These are phyloP conservation scores for Drosophila pandora DNA, from an alignment of 1,140 invertebrate species.

Conservation along the genomic window DNA sequence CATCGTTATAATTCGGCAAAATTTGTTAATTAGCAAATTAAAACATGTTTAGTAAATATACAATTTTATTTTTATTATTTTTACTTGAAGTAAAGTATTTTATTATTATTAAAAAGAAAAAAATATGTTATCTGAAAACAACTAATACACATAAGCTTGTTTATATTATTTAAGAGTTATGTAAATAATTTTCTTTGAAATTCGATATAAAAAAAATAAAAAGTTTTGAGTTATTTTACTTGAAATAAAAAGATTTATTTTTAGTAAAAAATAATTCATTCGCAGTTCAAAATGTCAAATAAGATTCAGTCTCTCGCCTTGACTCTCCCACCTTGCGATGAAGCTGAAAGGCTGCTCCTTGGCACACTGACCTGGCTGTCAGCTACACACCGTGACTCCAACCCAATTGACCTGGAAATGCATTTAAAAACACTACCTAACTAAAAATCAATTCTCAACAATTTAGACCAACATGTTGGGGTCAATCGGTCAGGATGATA, in stretches of 20 bases:
- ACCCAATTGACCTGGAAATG: conserved; percentile 11
- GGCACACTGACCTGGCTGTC: conserved; percentile 44
- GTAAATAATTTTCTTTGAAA: too few relatives aligned
- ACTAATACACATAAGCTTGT: too few relatives aligned
- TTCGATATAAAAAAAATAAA: background rate
- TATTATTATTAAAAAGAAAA: too few relatives aligned
- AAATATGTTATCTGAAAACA: too few relatives aligned
- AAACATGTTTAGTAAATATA: too few relatives aligned
- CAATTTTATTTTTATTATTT: too few relatives aligned
- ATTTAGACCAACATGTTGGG: conserved; percentile 31
- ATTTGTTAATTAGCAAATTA: too few relatives aligned
- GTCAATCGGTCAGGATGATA: conserved; percentile 14
- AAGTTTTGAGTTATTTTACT: background rate
- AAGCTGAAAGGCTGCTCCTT: conserved; percentile 17
- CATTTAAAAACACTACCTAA: conserved; percentile 3
- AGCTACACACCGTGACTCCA: conserved; percentile 8
- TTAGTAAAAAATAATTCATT: background rate
- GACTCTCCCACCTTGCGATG: background rate
- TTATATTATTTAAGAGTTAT: too few relatives aligned
- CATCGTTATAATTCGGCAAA: too few relatives aligned
- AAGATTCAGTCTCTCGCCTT: conserved; percentile 8
- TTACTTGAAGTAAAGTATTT: too few relatives aligned
- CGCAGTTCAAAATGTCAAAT: background rate
- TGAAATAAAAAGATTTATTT: background rate
- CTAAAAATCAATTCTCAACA: conserved; percentile 36